Percentiles rank a stretch among this genome's conserved stretches.
These are phyloP conservation scores for Hemichromis elongatus DNA, from an alignment of 2,113 vertebrate genomes.

Conservation along the genomic window DNA sequence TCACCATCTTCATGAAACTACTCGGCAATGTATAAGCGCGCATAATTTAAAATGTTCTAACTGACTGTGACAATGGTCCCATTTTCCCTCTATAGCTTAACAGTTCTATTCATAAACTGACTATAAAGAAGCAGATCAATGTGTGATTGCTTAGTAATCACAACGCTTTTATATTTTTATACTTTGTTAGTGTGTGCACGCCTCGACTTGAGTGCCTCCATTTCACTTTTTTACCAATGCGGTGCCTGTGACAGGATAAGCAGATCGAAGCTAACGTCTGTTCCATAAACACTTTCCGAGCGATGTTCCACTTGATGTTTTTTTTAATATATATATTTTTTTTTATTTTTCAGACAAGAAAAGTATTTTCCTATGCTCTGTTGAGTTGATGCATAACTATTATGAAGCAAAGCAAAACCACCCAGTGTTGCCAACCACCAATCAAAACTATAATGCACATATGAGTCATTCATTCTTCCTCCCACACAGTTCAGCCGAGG, in stretches of 20 bases:
- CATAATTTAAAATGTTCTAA: background rate
- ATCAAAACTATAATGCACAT: slow-evolving; percentile 4
- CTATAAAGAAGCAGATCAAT: background rate
- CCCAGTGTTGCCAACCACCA: slow-evolving; percentile 20
- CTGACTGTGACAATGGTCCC: background rate
- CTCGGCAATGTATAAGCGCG: background rate
- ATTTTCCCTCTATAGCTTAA: background rate
- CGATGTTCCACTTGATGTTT: background rate
- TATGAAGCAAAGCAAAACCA: slow-evolving; percentile 25
- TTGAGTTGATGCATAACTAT: slow-evolving; percentile 15
- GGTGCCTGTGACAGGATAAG: background rate
- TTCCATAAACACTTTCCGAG: slow-evolving; percentile 8
- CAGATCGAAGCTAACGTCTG: background rate
- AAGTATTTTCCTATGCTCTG: slow-evolving; percentile 9
- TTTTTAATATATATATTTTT: background rate
- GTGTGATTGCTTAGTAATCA: background rate
- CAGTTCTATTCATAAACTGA: background rate
- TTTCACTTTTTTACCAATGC: slow-evolving; percentile 1
- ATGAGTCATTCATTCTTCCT: slow-evolving; percentile 40
- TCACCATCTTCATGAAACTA: background rate
- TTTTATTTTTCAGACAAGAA: slow-evolving; percentile 8
- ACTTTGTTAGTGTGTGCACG: background rate
- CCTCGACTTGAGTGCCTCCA: background rate
- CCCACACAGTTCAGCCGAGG: slow-evolving; percentile 39
- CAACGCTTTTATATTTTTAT: slow-evolving; percentile 1